phyloP scores from a whole-genome alignment of 2,113 vertebrate genomes.

The Lepus timidus region DNA sequence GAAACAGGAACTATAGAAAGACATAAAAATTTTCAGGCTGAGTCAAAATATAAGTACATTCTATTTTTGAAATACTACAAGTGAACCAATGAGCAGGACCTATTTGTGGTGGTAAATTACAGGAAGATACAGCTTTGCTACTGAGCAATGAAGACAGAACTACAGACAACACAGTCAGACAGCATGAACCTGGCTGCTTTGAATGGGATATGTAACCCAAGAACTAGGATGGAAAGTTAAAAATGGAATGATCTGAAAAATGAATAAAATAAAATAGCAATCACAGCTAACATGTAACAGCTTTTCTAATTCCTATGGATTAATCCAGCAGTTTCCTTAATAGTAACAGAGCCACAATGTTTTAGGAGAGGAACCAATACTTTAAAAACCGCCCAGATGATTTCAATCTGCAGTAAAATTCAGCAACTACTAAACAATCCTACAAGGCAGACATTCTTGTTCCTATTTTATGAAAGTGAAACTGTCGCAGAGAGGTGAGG shows the following conservation, averaged over 20 bases:
- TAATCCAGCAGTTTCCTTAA: neutral
- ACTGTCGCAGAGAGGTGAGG: neutral
- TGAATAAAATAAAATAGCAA: neutral
- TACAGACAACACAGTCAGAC: no score
- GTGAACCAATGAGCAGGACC: neutral
- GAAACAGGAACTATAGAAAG: neutral
- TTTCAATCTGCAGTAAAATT: neutral
- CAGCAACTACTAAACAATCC: neutral
- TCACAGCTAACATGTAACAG: neutral
- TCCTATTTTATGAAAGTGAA: neutral
- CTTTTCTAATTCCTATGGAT: neutral
- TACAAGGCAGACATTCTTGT: neutral
- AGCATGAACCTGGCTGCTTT: neutral
- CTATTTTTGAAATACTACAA: neutral
- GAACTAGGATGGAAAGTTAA: neutral
- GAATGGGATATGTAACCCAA: neutral
- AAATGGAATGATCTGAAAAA: neutral
- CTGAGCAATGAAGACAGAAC: neutral
- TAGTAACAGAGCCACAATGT: neutral
- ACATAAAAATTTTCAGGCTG: neutral
- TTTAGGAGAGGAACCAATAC: neutral
- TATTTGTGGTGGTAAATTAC: neutral
- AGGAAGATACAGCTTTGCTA: neutral
- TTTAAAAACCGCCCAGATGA: neutral
- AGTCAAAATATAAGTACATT: neutral